Evolutionary conservation across 1,140 invertebrate species (phyloP), one percentile per base, ranked within the genome.

Genomic region (Drosophila grimshawi): DNA sequence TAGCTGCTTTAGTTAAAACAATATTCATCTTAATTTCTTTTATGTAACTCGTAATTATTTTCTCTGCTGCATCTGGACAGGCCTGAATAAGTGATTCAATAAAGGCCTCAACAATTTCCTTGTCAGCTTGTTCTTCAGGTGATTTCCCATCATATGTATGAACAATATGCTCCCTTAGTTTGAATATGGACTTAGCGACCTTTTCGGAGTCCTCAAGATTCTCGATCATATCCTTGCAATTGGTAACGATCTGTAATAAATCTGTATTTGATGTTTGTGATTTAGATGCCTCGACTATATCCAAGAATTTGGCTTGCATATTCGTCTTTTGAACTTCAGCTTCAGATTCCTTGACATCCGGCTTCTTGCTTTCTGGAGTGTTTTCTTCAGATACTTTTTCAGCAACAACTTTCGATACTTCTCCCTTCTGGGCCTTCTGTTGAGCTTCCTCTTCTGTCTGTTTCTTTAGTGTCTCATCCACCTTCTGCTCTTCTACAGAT

Each of bases 121-220:
- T 67, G 2, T 62, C 64, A 3, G 30, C 6, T 53, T 73, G 48
- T 2, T 76, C 78, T 27, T 65, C 46, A 3, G 32, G 32, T 2
- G 60, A 8, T 35, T 61, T 80, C 11, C 81, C 81, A 51, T 91
- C 88, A 39, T 90, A 91, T 1, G 88, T 91, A n/a, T 91, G 88
- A 19, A 90, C 88, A 33, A 91, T 91, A 30, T 86, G 82, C 32
- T 91, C 86, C 37, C 73, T 73, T 8, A 91, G 27, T 39, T 90
- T 90, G 7, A 91, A 91, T 32, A 90, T 71, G 2, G 59, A 62
- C 51, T 91, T 90, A 4, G 68, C 51, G 0, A 85, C 62, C 41
- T 69, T 66, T 4, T 68, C 75, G 2, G 3, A 10, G 43, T 85
- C 65, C 8, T 63, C 39, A 0, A 83, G 32, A 32, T 77, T 70